Base-by-base conservation (phyloP, 1,140 invertebrate species). In the Penaeus vannamei region DNA sequence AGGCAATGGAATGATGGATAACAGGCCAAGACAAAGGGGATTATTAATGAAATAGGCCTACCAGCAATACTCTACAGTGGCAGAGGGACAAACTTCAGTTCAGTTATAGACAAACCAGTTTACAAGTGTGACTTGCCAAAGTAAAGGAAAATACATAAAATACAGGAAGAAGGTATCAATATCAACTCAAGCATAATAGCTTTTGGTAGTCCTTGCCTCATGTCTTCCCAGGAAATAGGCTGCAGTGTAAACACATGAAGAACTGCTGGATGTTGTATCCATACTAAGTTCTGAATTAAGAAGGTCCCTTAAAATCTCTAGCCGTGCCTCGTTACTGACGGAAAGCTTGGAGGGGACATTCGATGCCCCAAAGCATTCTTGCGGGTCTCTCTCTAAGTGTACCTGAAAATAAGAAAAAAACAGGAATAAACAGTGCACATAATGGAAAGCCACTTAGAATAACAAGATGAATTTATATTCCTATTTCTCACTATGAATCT, bases 251-350 rank as follows among this genome's bases (percentile, higher is more conserved):
- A 36, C 29, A 42, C 32, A 61, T 4, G 42, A 61, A n/a, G 62
- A 36, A 46, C 42, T 69, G 92, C 61, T 88, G 12, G 93, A 60
- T 61, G 87, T 93, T 87, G 96, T 95, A 92, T 96, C 94, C 8
- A 98, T 93, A 2, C 94, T 95, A 1, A 98, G 92, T 87, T 96
- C 95, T 10, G 95, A 95, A 0, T 93, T 93, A 1, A 98, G 93
- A 0, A 98, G 94, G 93, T 97, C 96, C 62, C 94, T 94, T 22
- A 98, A 94, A 84, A 98, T 97, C 91, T 96, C 96, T 17, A 97
- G 92, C 23, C 97, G 94, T 19, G 95, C 95, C 46, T 93, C 92
- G 92, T 97, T 95, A 91, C 94, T 95, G 85, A 95, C 93, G 92
- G 95, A 94, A 62, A 96, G 85, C 92, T 66, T 95, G 90, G 96